These are phyloP conservation scores for Mungos mungo DNA, from an alignment of 2,113 vertebrate genomes.

Conservation along the genomic window DNA sequence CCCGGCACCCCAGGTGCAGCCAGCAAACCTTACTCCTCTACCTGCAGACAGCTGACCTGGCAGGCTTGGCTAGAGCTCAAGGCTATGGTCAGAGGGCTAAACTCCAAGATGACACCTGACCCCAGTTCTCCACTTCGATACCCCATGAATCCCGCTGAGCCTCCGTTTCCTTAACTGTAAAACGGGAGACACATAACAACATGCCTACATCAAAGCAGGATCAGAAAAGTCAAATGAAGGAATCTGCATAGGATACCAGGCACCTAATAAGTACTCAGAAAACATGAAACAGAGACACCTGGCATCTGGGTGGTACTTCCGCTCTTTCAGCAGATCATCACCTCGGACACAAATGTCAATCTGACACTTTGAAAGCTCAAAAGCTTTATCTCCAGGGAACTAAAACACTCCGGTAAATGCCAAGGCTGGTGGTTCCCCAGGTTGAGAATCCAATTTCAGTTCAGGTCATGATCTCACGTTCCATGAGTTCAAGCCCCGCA, in stretches of 20 bases:
- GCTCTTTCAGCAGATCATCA: not conserved
- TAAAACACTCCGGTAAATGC: not conserved
- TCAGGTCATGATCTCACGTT: too few relatives aligned
- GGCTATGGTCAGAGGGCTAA: not conserved
- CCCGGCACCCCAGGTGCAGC: not conserved
- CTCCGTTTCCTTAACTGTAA: conserved; percentile 8
- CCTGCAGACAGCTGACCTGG: not conserved
- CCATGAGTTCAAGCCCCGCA: too few relatives aligned
- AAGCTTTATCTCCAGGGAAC: conserved; percentile 43
- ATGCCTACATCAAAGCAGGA: fast-evolving
- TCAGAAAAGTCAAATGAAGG: not conserved
- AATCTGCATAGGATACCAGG: not conserved
- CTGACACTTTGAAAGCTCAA: not conserved
- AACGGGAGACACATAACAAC: not conserved
- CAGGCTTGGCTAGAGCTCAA: not conserved
- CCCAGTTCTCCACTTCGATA: not conserved
- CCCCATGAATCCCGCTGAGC: not conserved
- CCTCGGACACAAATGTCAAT: conserved; percentile 55
- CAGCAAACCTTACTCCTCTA: not conserved
- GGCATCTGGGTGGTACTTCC: not conserved
- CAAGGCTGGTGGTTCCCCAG: not conserved
- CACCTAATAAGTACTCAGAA: not conserved
- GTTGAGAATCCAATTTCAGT: too few relatives aligned
- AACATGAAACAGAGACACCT: not conserved
- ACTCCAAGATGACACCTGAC: not conserved